phyloP scores from a whole-genome alignment of 2,797 vertebrate species.

The Esox masquinongy region DNA sequence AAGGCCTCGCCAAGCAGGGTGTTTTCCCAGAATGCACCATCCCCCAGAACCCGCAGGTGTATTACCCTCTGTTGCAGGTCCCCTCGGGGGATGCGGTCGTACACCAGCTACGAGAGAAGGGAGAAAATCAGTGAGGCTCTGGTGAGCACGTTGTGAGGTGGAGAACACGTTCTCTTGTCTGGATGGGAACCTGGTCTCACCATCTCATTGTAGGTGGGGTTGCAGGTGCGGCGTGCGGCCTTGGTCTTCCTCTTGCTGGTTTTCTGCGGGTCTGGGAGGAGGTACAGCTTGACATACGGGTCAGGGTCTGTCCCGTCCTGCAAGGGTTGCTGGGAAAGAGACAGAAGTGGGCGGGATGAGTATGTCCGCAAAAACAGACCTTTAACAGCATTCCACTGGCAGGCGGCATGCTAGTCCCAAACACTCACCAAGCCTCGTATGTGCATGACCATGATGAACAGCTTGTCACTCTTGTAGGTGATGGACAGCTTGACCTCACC shows the following conservation, averaged over 20 bases:
- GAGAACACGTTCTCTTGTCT: background rate
- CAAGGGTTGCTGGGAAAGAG: slow-evolving; percentile 78
- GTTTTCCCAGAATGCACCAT: slow-evolving; percentile 96
- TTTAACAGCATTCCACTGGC: background rate
- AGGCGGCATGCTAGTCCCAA: background rate
- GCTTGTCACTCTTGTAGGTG: slow-evolving; percentile 92
- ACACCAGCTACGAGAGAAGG: slow-evolving; percentile 81
- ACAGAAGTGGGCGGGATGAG: background rate
- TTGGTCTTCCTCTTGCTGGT: slow-evolving; percentile 97
- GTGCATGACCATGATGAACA: slow-evolving; percentile 99
- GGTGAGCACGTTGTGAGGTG: background rate
- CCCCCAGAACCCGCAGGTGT: slow-evolving; percentile 89
- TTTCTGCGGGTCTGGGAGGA: slow-evolving; percentile 95
- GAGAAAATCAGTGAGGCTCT: background rate
- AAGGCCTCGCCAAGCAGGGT: slow-evolving; percentile 89
- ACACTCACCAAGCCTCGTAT: slow-evolving; percentile 90
- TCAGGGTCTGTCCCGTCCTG: slow-evolving; percentile 94
- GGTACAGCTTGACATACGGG: slow-evolving; percentile 96
- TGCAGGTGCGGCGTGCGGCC: slow-evolving; percentile 92
- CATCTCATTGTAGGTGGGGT: slow-evolving; percentile 98
- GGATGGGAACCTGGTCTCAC: slow-evolving; percentile 60
- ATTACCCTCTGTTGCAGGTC: slow-evolving; percentile 93
- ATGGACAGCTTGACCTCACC: slow-evolving; percentile 96
- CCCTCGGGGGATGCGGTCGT: slow-evolving; percentile 87
- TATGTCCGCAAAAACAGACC: background rate